Evolutionary conservation across 2,113 vertebrate species (phyloP).

Genomic region (Neolamprologus fasciatus): DNA sequence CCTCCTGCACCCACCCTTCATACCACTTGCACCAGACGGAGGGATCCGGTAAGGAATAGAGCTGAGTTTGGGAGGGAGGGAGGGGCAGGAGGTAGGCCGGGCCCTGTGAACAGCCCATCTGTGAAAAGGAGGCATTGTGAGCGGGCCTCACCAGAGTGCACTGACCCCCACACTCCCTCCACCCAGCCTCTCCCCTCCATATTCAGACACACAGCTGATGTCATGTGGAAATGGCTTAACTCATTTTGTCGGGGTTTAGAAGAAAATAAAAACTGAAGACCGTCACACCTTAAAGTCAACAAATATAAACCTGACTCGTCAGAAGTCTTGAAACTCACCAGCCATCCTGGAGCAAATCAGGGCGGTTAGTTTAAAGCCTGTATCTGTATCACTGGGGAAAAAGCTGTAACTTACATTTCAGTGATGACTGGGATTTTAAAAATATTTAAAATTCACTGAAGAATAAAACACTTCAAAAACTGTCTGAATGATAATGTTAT

Average conservation of each 20-base stretch:
- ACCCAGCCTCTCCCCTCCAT: not conserved
- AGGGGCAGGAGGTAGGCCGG: slow-evolving; percentile 44
- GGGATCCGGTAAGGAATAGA: slow-evolving; percentile 56
- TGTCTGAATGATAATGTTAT: not conserved
- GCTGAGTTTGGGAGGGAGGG: slow-evolving; percentile 38
- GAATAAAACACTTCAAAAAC: not conserved
- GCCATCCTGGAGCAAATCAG: not conserved
- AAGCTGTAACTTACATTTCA: not conserved
- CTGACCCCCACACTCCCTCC: slow-evolving; percentile 21
- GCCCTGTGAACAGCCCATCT: slow-evolving; percentile 44
- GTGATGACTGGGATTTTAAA: not conserved
- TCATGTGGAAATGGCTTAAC: slow-evolving; percentile 6
- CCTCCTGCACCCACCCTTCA: not conserved
- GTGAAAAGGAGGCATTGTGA: slow-evolving; percentile 75
- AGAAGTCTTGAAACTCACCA: not conserved
- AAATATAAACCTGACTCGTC: not conserved
- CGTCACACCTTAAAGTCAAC: not conserved
- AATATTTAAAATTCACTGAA: not conserved
- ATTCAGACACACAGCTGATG: slow-evolving; percentile 14
- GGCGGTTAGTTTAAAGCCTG: not conserved
- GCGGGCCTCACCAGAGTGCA: slow-evolving; percentile 53
- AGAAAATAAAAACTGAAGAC: not conserved
- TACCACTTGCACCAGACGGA: slow-evolving; percentile 38
- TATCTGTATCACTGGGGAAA: rapidly evolving
- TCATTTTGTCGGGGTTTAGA: not conserved